Evolutionary conservation across 2,888 invertebrate species (phyloP).

Genomic region (Agapostemon virescens): DNA sequence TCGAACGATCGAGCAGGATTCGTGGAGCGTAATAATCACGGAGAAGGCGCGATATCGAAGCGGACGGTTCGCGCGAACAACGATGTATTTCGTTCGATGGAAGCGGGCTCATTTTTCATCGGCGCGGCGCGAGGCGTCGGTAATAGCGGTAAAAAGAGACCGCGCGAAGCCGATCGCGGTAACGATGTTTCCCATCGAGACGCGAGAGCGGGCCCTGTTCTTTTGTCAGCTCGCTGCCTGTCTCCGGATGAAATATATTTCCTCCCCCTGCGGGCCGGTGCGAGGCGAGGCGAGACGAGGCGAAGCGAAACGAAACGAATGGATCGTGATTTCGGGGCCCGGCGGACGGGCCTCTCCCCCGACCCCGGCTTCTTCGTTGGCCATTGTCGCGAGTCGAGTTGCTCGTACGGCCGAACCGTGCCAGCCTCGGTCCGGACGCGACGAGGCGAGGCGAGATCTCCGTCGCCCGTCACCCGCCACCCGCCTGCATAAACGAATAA

Average conservation of each 20-base stretch:
- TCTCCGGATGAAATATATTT: slow-evolving; percentile 58
- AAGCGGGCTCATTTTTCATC: slow-evolving; percentile 20
- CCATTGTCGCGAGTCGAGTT: slow-evolving; percentile 62
- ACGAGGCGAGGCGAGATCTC: slow-evolving; percentile 61
- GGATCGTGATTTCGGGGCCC: slow-evolving; percentile 59
- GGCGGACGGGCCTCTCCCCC: slow-evolving; percentile 17
- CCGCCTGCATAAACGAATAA: slow-evolving; percentile 52
- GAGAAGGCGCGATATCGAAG: not conserved
- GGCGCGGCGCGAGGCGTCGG: not conserved
- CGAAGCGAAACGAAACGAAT: slow-evolving; percentile 60
- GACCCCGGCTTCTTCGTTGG: slow-evolving; percentile 44
- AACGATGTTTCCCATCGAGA: slow-evolving; percentile 51
- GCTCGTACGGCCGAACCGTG: slow-evolving; percentile 14
- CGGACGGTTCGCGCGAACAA: not conserved
- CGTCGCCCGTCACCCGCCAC: slow-evolving; percentile 55
- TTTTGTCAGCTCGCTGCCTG: slow-evolving; percentile 47
- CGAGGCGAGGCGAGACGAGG: not conserved
- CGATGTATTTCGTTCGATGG: not conserved
- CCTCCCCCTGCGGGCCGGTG: slow-evolving; percentile 32
- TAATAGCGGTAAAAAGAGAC: slow-evolving; percentile 31
- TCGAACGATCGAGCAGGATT: not conserved
- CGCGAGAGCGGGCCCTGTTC: slow-evolving; percentile 18
- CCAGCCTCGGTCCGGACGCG: slow-evolving; percentile 44
- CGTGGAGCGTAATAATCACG: not conserved
- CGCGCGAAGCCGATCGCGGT: slow-evolving; percentile 44